These are phyloP conservation scores for Brachionus rubens DNA, from an alignment of 1,140 invertebrate genomes.

Conservation along the genomic window DNA sequence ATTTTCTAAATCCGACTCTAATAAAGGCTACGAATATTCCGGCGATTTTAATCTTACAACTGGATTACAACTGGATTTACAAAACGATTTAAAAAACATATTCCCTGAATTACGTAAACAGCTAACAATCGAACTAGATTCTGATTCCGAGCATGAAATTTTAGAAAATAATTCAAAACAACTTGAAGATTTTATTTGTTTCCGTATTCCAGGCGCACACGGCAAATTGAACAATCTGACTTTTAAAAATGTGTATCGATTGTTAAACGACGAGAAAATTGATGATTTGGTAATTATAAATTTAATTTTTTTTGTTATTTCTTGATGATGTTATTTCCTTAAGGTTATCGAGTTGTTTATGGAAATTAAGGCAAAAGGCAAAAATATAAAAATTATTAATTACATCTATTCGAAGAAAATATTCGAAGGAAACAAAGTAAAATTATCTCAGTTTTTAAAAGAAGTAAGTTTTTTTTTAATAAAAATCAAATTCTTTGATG, in stretches of 20 bases:
- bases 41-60: too few species aligned
- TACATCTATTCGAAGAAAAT: too few species aligned
- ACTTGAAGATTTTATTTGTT: constrained; percentile 4
- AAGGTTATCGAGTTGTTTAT: not conserved
- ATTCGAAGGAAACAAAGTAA: not conserved
- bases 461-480: not conserved
- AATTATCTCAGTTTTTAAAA: not conserved
- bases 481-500: not conserved
- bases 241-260: not conserved
- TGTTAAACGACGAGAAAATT: not conserved
- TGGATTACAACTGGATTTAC: too few species aligned
- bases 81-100: too few species aligned
- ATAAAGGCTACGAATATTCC: too few species aligned
- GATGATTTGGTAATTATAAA: not conserved
- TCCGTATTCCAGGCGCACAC: not conserved
- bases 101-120: too few species aligned
- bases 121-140: too few species aligned
- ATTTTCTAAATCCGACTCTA: too few species aligned
- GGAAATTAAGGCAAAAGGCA: too few species aligned
- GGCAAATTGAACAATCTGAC: not conserved
- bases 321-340: not conserved
- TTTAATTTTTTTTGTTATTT: not conserved
- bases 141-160: too few species aligned
- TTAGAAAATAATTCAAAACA: too few species aligned
- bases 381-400: too few species aligned